These are phyloP conservation scores for Balaenoptera acutorostrata DNA, from an alignment of 2,113 vertebrate species.

Conservation along the genomic window DNA sequence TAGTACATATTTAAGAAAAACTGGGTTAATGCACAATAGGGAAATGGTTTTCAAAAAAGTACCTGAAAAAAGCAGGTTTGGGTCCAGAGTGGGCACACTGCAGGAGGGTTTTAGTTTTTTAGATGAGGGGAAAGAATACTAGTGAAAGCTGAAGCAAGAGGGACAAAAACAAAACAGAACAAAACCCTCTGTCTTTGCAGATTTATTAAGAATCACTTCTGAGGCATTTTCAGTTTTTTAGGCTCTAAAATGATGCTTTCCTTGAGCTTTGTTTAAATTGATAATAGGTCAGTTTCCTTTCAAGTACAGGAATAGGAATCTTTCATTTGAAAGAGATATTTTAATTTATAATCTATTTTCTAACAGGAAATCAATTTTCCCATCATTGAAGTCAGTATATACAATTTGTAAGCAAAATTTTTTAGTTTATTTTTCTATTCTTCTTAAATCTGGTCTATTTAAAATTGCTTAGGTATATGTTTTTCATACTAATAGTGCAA, in stretches of 20 bases:
- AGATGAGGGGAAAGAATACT: accelerated
- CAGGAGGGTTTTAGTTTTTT: background rate
- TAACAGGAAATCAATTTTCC: background rate
- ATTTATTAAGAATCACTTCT: background rate
- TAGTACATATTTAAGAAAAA: background rate
- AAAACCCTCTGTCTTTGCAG: background rate
- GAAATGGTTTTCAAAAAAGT: background rate
- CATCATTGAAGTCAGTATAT: background rate
- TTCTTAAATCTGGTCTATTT: background rate
- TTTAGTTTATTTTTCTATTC: background rate
- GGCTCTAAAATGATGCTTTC: background rate
- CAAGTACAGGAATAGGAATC: too few species aligned
- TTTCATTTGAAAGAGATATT: background rate
- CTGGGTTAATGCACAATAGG: background rate
- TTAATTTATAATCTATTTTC: background rate
- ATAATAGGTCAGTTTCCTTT: background rate
- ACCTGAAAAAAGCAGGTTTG: background rate
- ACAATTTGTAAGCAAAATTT: background rate
- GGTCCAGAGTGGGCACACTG: background rate
- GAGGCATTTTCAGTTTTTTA: background rate
- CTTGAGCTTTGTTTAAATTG: background rate
- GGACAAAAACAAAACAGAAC: background rate
- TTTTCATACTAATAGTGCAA: background rate
- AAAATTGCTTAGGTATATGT: background rate
- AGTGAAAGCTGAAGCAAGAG: background rate